These are phyloP conservation scores for Hirtodrosophila confusa DNA, from an alignment of 2,888 invertebrate genomes.

Conservation along the genomic window DNA sequence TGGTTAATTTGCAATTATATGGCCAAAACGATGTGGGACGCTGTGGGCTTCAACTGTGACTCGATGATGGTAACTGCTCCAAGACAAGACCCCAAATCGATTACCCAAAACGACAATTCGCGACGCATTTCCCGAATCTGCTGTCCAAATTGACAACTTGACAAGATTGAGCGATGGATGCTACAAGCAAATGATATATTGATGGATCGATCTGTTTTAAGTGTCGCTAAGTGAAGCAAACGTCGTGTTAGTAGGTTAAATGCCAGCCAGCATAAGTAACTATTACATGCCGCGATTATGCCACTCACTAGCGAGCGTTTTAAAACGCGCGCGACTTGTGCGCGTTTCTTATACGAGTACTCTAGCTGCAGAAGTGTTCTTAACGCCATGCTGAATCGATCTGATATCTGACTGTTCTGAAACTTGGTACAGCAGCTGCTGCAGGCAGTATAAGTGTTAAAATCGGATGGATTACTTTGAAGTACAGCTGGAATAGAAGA, in stretches of 20 bases:
- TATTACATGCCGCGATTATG: constrained; percentile 48
- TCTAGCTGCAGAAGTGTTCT: no score
- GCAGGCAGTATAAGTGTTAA: no score
- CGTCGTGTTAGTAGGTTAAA: constrained; percentile 70
- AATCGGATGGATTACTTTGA: no score
- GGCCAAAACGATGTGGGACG: constrained; percentile 63
- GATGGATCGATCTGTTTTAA: constrained; percentile 39
- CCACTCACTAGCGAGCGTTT: constrained; percentile 18
- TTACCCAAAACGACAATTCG: constrained; percentile 47
- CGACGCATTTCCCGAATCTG: constrained; percentile 56
- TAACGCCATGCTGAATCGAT: no score
- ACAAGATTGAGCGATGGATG: constrained; percentile 41
- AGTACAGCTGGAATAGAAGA: no score
- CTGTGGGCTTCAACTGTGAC: constrained; percentile 16
- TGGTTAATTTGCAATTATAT: constrained; percentile 75
- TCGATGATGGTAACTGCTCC: not conserved
- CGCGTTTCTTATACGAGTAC: constrained; percentile 10
- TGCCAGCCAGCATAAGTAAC: constrained; percentile 24
- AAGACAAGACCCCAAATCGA: constrained; percentile 20
- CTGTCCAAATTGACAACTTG: constrained; percentile 33
- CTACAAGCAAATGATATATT: constrained; percentile 12
- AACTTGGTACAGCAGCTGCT: no score
- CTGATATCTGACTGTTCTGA: no score
- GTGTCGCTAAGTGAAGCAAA: constrained; percentile 39
- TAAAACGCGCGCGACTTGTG: constrained; percentile 36